A percentile compares a stretch with the other conserved stretches of the same genome.
Conservation (phyloP, 92 coral and sea anemone genomes). For the Zoanthus gigantus region DNA sequence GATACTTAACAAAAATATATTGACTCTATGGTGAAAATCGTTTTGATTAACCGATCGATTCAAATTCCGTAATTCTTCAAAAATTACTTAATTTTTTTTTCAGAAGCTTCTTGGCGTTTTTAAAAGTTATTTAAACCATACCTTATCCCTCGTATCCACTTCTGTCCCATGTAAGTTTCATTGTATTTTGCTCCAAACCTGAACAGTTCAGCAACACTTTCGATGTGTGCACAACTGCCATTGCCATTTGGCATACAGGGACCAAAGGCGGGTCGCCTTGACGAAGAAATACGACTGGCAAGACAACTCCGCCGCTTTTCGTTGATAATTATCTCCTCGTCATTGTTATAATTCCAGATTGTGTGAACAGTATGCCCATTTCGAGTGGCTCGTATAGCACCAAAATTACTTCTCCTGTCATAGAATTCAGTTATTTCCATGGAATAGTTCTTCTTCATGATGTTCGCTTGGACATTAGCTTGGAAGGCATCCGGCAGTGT, state of each 20-base stretch:
- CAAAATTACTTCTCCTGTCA: constrained; percentile 63
- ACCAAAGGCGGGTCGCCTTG: constrained; percentile 60
- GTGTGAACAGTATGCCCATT: constrained; percentile 44
- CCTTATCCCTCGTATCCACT: constrained; percentile 73
- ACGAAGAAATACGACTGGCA: constrained; percentile 33
- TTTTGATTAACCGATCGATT: too few species aligned
- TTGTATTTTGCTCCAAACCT: constrained; percentile 66
- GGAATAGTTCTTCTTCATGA: constrained; percentile 70
- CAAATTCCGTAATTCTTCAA: too few species aligned
- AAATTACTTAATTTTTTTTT: too few species aligned
- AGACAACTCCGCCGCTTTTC: constrained; percentile 49
- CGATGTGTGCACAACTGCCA: constrained; percentile 63
- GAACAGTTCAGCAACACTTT: constrained; percentile 69
- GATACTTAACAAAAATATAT: too few species aligned
- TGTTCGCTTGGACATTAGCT: constrained; percentile 62
- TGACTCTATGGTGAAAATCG: too few species aligned
- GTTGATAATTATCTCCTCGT: constrained; percentile 64
- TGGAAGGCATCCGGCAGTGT: constrained; percentile 68
- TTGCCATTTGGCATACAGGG: constrained; percentile 13
- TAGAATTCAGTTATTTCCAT: constrained; percentile 58
- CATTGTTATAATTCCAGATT: constrained; percentile 75
- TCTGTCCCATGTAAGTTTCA: constrained; percentile 69
- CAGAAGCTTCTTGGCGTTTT: neutral
- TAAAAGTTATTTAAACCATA: constrained; percentile 23
- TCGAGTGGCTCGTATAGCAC: constrained; percentile 35